phyloP scores from a whole-genome alignment of 2,797 vertebrate species.

The Typhlichthys eigenmanni region DNA sequence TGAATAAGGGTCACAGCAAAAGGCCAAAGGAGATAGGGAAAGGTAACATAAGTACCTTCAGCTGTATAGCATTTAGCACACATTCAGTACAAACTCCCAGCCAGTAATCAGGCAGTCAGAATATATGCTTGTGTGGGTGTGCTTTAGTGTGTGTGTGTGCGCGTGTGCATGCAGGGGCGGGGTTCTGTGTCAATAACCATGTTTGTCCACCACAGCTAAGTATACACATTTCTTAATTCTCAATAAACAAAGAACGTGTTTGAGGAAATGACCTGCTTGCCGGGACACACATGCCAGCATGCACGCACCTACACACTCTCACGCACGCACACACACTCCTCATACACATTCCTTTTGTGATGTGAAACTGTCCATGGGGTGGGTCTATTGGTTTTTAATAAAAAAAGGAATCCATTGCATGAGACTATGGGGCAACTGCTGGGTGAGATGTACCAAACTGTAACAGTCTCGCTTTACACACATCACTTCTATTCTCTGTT shows the following conservation, averaged over 20 bases:
- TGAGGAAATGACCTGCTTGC: slow-evolving; percentile 49
- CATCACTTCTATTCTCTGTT: no score
- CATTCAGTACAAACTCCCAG: no score
- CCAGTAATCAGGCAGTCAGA: neutral
- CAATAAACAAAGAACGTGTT: slow-evolving; percentile 54
- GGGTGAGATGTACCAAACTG: slow-evolving; percentile 35
- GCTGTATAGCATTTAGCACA: neutral
- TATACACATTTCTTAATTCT: slow-evolving; percentile 30
- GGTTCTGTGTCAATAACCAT: slow-evolving; percentile 22
- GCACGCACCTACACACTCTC: slow-evolving; percentile 13
- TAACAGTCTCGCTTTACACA: slow-evolving; percentile 1
- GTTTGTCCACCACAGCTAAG: slow-evolving; percentile 1
- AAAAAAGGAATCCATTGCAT: slow-evolving; percentile 57
- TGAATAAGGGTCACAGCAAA: slow-evolving; percentile 18
- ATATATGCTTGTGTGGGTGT: neutral
- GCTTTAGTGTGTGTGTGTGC: neutral
- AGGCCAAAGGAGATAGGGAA: neutral
- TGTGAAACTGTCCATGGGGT: slow-evolving; percentile 57
- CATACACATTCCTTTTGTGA: slow-evolving; percentile 34
- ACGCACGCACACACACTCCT: slow-evolving; percentile 9
- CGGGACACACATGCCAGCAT: neutral
- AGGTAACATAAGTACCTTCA: neutral
- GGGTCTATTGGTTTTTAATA: slow-evolving; percentile 72
- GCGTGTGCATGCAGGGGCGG: neutral
- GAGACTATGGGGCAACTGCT: slow-evolving; percentile 45